Conservation (phyloP, 1,140 invertebrate species). For the Dendrolimus kikuchii region DNA sequence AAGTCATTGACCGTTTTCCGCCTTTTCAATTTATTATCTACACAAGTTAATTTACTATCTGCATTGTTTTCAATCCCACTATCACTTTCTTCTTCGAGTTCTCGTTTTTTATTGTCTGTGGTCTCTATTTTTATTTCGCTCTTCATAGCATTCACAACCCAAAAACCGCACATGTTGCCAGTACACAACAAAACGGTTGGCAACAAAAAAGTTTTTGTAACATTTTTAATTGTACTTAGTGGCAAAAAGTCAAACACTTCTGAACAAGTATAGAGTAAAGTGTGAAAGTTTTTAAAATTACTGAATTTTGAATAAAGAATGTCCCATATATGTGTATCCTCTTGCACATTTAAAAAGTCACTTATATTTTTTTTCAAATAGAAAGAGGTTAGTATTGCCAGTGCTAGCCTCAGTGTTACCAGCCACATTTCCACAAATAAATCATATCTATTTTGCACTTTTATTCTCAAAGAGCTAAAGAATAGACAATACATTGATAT, state of each 20-base stretch:
- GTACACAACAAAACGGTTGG: conserved; percentile 71
- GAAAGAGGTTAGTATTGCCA: conserved; percentile 30
- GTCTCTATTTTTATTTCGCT: background rate
- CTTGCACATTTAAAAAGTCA: conserved; percentile 52
- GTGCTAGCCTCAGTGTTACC: conserved; percentile 28
- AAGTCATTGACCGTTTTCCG: conserved; percentile 14
- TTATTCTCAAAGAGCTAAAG: conserved; percentile 42
- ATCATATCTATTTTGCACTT: conserved; percentile 35
- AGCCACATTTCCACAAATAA: conserved; percentile 39
- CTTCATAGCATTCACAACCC: conserved; percentile 37
- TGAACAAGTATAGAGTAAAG: conserved; percentile 87
- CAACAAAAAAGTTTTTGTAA: conserved; percentile 73
- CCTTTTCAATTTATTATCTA: conserved; percentile 3
- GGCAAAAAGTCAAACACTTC: conserved; percentile 88
- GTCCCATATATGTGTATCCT: conserved; percentile 84
- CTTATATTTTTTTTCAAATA: conserved; percentile 46
- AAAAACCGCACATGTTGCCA: conserved; percentile 56
- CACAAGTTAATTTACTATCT: conserved; percentile 6
- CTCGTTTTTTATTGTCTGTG: conserved; percentile 25
- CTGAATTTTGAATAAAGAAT: conserved; percentile 84
- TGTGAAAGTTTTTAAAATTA: conserved; percentile 85
- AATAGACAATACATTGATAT: conserved; percentile 44
- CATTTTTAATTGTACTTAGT: conserved; percentile 64
- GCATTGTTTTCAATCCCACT: conserved; percentile 18
- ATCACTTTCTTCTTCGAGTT: conserved; percentile 12